These are phyloP conservation scores for Nysson spinosus DNA, from an alignment of 2,888 invertebrate genomes.

Conservation along the genomic window DNA sequence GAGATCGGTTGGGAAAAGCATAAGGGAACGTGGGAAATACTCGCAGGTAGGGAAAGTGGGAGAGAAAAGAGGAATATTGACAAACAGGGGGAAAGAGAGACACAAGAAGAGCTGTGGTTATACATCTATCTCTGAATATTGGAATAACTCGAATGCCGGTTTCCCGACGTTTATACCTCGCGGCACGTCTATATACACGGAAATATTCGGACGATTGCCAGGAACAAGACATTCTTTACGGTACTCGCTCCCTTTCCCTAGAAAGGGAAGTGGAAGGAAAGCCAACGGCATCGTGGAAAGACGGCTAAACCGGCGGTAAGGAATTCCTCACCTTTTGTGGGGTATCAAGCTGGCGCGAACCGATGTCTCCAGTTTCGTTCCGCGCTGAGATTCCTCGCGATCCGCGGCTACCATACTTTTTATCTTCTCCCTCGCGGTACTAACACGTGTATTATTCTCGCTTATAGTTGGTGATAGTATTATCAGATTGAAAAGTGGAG, in stretches of 20 bases:
- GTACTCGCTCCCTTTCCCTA: slow-evolving; percentile 33
- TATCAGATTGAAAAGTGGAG: background rate
- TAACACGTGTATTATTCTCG: slow-evolving; percentile 35
- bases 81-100: background rate
- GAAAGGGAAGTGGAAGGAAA: slow-evolving; percentile 21
- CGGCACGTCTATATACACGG: slow-evolving; percentile 43
- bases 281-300: slow-evolving; percentile 8
- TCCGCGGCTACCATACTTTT: slow-evolving; percentile 29
- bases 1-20: background rate
- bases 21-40: background rate
- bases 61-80: slow-evolving; percentile 6
- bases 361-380: slow-evolving; percentile 53
- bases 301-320: slow-evolving; percentile 48
- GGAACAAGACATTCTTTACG: slow-evolving; percentile 71
- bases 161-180: slow-evolving; percentile 49
- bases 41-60: slow-evolving; percentile 7
- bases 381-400: slow-evolving; percentile 50
- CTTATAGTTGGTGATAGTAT: background rate
- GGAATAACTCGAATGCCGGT: slow-evolving; percentile 71
- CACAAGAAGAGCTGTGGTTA: slow-evolving; percentile 49
- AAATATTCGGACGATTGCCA: slow-evolving; percentile 65
- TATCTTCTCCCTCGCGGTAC: slow-evolving; percentile 3
- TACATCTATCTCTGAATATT: slow-evolving; percentile 71
- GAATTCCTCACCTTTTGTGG: slow-evolving; percentile 65
- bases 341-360: slow-evolving; percentile 46